Percentiles rank a stretch among this genome's conserved stretches.
These are phyloP conservation scores for Lonchura striata DNA, from an alignment of 2,113 vertebrate species.

Conservation along the genomic window DNA sequence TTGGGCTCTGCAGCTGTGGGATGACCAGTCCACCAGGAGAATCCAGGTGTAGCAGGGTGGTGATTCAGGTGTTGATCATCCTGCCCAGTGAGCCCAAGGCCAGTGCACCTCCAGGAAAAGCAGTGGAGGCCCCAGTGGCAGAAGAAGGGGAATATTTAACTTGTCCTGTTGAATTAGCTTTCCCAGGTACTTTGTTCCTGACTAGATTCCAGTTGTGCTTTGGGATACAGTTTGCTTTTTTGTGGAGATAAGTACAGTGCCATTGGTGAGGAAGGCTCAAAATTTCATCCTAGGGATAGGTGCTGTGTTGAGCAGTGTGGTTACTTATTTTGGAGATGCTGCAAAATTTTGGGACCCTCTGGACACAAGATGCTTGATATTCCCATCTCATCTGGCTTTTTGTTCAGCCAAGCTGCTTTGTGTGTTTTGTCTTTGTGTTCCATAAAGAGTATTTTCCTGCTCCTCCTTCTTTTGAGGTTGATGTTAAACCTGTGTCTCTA, in stretches of 20 bases:
- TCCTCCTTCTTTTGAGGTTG: background rate
- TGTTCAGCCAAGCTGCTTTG: background rate
- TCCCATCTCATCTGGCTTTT: background rate
- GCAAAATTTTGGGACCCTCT: background rate
- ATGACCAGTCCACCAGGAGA: background rate
- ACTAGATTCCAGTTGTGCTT: constrained; percentile 27
- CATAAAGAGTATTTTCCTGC: background rate
- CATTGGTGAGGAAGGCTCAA: background rate
- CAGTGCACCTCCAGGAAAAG: background rate
- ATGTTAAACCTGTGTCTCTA: background rate
- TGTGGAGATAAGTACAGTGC: constrained; percentile 2
- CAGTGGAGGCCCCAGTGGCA: background rate
- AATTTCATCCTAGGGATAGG: background rate
- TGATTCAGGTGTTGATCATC: background rate
- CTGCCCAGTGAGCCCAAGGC: background rate
- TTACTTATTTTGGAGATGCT: background rate
- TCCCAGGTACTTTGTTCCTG: background rate
- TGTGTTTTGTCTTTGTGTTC: background rate
- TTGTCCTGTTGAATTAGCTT: background rate
- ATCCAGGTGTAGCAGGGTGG: background rate
- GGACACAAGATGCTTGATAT: background rate
- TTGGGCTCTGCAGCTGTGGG: background rate
- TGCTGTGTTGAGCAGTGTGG: accelerated
- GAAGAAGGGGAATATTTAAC: background rate
- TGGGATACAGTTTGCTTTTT: constrained; percentile 41